Percentiles rank a stretch among this genome's conserved stretches.
These are phyloP conservation scores for Mya arenaria DNA, from an alignment of 1,140 invertebrate species.

Conservation along the genomic window DNA sequence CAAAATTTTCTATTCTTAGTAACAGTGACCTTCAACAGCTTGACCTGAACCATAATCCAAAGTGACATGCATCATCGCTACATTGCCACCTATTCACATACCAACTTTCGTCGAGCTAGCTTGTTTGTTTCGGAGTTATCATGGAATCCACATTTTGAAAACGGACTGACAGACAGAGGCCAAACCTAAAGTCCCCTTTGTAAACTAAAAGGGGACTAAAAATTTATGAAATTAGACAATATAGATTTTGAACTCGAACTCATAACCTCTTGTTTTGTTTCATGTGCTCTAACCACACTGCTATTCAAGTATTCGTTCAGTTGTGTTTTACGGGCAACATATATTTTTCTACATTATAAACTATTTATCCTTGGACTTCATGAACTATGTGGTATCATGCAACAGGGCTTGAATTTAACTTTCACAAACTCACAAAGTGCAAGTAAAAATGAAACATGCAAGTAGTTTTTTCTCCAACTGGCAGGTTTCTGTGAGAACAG, in stretches of 20 bases:
- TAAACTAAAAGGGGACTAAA: slow-evolving; percentile 30
- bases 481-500: slow-evolving; percentile 23
- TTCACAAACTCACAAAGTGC: slow-evolving; percentile 27
- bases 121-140: slow-evolving; percentile 22
- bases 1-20: slow-evolving; percentile 26
- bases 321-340: slow-evolving; percentile 20
- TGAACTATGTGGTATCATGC: slow-evolving; percentile 29
- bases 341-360: slow-evolving; percentile 26
- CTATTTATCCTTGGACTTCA: slow-evolving; percentile 24
- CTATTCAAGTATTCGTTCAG: slow-evolving; percentile 23
- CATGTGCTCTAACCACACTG: slow-evolving; percentile 27
- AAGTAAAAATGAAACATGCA: slow-evolving; percentile 30
- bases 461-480: slow-evolving; percentile 27
- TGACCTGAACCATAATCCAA: slow-evolving; percentile 25
- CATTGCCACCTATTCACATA: slow-evolving; percentile 26
- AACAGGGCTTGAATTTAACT: slow-evolving; percentile 25
- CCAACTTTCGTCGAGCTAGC: slow-evolving; percentile 22
- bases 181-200: slow-evolving; percentile 24
- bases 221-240: slow-evolving; percentile 28
- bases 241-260: slow-evolving; percentile 27
- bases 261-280: slow-evolving; percentile 29
- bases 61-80: slow-evolving; percentile 23
- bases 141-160: slow-evolving; percentile 29
- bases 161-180: slow-evolving; percentile 12
- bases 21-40: slow-evolving; percentile 23